Percentiles rank a stretch among this genome's conserved stretches.
These are phyloP conservation scores for Seriola aureovittata DNA, from an alignment of 2,113 vertebrate genomes.

Conservation along the genomic window DNA sequence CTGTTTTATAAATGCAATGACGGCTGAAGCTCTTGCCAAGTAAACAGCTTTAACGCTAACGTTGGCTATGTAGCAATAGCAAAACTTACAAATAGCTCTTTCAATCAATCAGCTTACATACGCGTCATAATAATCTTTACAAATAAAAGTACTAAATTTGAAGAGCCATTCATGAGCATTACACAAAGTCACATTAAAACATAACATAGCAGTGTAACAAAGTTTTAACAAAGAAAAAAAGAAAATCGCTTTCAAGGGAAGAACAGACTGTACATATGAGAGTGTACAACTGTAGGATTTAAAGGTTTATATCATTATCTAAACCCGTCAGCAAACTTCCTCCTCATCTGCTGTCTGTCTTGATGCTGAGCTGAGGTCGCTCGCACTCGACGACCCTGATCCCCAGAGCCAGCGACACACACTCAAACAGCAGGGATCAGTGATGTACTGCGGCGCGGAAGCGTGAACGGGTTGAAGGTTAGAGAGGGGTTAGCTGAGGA, in stretches of 20 bases:
- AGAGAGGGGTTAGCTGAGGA: constrained; percentile 39
- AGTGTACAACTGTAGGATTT: not conserved
- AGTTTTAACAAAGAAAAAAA: not conserved
- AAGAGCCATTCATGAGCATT: too few relatives aligned
- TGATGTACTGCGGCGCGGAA: constrained; percentile 30
- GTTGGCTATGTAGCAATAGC: too few relatives aligned
- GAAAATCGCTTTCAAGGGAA: not conserved
- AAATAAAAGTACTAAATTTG: not conserved
- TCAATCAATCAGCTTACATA: too few relatives aligned
- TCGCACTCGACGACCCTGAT: constrained; percentile 4
- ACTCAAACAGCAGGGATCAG: constrained; percentile 12
- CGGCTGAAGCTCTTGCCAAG: too few relatives aligned
- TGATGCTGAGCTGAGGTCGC: constrained; percentile 7
- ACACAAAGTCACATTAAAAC: too few relatives aligned
- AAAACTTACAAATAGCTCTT: too few relatives aligned
- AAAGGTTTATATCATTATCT: not conserved
- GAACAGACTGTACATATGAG: not conserved
- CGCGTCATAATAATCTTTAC: not conserved
- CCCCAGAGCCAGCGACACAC: constrained; percentile 3
- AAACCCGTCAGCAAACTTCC: not conserved
- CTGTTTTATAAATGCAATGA: too few relatives aligned
- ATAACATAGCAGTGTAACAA: too few relatives aligned
- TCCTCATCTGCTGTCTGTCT: constrained; percentile 3
- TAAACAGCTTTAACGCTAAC: too few relatives aligned
- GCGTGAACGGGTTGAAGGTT: constrained; percentile 30